Percentiles rank a stretch among this genome's conserved stretches.
Evolutionary conservation across 1,140 invertebrate species (phyloP).

Genomic region (Sminthurides bifidus): DNA sequence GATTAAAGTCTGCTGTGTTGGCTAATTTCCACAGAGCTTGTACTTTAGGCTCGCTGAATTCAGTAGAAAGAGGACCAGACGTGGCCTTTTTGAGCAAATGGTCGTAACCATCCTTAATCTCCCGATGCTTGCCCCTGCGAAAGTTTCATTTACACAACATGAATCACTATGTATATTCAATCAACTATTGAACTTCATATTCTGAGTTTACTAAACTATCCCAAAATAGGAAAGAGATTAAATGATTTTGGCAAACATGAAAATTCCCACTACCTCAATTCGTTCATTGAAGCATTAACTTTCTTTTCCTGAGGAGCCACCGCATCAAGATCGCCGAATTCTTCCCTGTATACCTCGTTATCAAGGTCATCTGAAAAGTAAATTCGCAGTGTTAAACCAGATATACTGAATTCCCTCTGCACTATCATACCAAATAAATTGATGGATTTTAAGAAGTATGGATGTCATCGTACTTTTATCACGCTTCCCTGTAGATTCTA

Average conservation of each 20-base stretch:
- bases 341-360: constrained; percentile 16
- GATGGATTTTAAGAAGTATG: neutral
- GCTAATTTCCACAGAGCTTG: constrained; percentile 75
- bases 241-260: too few species aligned
- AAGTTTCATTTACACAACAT: neutral
- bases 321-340: constrained; percentile 11
- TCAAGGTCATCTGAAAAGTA: constrained; percentile 13
- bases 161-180: too few species aligned
- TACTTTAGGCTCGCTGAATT: constrained; percentile 81
- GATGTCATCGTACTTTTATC: constrained; percentile 29
- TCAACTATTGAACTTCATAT: too few species aligned
- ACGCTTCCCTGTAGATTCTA: constrained; percentile 52
- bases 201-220: too few species aligned
- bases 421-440: neutral
- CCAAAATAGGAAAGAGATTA: too few species aligned
- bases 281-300: neutral
- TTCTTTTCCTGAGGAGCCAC: constrained; percentile 8
- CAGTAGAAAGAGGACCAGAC: constrained; percentile 60
- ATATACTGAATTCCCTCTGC: neutral
- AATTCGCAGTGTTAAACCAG: neutral
- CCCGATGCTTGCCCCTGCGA: constrained; percentile 55
- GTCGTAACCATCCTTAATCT: constrained; percentile 68
- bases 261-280: constrained; percentile 7
- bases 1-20: constrained; percentile 60
- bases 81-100: constrained; percentile 58